Base-by-base conservation (phyloP, 2,797 vertebrate genomes). In the Loriculus beryllinus region DNA sequence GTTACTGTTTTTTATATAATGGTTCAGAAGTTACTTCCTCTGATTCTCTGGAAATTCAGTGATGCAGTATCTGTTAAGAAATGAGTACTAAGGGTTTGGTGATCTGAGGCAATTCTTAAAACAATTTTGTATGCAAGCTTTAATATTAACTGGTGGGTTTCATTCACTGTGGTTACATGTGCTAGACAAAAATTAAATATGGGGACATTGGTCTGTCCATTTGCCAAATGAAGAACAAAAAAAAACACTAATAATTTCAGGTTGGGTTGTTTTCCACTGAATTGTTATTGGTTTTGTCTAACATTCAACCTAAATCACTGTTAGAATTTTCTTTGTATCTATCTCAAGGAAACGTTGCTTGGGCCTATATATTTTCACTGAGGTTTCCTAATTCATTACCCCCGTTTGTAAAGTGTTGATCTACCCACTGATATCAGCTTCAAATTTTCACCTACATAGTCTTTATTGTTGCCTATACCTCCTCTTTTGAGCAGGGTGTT, bases 191-290 rank as follows among this genome's bases (percentile, higher is more conserved):
- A 76, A 63, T 60, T 76, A 68, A 78, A 51, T 26, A 39, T 5
- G 18, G 15, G 16, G 16, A 56, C 42, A n/a, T 40, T 2, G 4
- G 75, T 86, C 52, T 60, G 33, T 48, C 33, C 6, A 12, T 54
- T 84, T 88, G 48, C 60, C 48, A 86, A 49, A 82, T 8, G 21
- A 56, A 31, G 13, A 75, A 56, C 18, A 62, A 20, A 85, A 94
- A 74, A 65, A 47, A 3, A 18, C 19, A 59, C 7, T 54, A 22
- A 18, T 57, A 39, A 62, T 57, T 76, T 80, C 5, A 28, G 20
- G 0, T 3, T 8, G 21, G 13, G 3, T 8, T n/a, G 14, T 62
- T 59, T 21, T 12, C 0, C 25, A 69, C 26, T 56, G 18, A 71
- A 51, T 69, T 84, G 2, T 14, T 63, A 7, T 4, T 77, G 10